phyloP scores from a whole-genome alignment of 2,797 vertebrate species.

The Prionace glauca region DNA sequence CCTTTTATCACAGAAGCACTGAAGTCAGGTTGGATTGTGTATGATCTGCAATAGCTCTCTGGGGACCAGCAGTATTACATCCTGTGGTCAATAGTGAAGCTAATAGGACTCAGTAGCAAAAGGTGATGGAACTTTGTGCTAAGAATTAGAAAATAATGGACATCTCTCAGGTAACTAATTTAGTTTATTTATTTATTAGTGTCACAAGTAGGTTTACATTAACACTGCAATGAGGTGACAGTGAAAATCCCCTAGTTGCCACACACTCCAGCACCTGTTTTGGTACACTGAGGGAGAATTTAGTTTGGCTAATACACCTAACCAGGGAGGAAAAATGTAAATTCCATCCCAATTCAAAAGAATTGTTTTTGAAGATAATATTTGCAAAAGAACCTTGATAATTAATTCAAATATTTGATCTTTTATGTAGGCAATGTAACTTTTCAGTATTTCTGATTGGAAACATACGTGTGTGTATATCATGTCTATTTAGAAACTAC shows the following conservation, averaged over 20 bases:
- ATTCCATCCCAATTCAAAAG: constrained; percentile 1
- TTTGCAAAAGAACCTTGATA: background rate
- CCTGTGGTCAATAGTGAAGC: background rate
- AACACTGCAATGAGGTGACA: too few relatives aligned
- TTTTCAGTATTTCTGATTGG: background rate
- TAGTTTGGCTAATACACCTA: too few relatives aligned
- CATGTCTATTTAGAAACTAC: background rate
- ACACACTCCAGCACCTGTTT: too few relatives aligned
- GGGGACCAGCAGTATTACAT: background rate
- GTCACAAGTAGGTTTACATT: too few relatives aligned
- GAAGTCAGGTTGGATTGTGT: background rate
- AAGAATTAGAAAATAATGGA: background rate
- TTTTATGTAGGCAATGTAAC: background rate
- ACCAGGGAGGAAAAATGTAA: background rate
- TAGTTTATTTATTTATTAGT: too few relatives aligned
- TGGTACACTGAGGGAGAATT: too few relatives aligned
- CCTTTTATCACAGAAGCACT: background rate
- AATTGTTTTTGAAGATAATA: background rate
- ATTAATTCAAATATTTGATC: background rate
- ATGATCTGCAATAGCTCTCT: background rate
- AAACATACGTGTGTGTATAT: too few relatives aligned
- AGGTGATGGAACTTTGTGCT: background rate
- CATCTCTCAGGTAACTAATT: too few relatives aligned
- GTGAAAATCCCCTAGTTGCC: too few relatives aligned
- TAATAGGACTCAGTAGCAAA: background rate